A percentile compares a stretch with the other conserved stretches of the same genome.
Evolutionary conservation across 2,888 invertebrate genomes (phyloP).

Genomic region (Platypus cylindrus): DNA sequence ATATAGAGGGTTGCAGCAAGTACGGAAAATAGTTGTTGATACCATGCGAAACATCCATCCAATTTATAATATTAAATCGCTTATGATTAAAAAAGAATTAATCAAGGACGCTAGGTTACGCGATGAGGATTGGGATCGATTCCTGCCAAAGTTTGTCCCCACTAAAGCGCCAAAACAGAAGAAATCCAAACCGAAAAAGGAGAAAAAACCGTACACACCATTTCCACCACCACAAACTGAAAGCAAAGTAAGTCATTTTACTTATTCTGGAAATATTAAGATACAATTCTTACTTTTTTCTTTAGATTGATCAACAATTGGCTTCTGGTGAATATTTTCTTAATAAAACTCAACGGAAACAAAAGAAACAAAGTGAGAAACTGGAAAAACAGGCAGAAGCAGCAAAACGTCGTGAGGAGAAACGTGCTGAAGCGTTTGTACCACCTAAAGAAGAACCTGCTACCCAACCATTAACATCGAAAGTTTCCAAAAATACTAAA

Average conservation of each 20-base stretch:
- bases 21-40: constrained; percentile 82
- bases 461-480: constrained; percentile 21
- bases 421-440: constrained; percentile 66
- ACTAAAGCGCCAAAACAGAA: constrained; percentile 83
- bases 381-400: constrained; percentile 66
- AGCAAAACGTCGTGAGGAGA: constrained; percentile 59
- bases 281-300: constrained; percentile 8
- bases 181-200: constrained; percentile 73
- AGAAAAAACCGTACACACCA: constrained; percentile 92
- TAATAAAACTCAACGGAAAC: constrained; percentile 65
- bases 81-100: constrained; percentile 95
- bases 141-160: constrained; percentile 81
- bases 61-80: constrained; percentile 90
- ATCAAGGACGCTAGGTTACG: constrained; percentile 85
- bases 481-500: constrained; percentile 29
- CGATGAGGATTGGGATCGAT: constrained; percentile 93
- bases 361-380: constrained; percentile 58
- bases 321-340: constrained; percentile 97
- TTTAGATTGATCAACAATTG: constrained; percentile 69
- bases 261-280: background rate
- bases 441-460: constrained; percentile 65
- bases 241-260: constrained; percentile 52
- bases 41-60: constrained; percentile 99
- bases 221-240: constrained; percentile 91
- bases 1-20: constrained; percentile 77